These are phyloP conservation scores for Drosophila rellima DNA, from an alignment of 2,888 invertebrate species.

Conservation along the genomic window DNA sequence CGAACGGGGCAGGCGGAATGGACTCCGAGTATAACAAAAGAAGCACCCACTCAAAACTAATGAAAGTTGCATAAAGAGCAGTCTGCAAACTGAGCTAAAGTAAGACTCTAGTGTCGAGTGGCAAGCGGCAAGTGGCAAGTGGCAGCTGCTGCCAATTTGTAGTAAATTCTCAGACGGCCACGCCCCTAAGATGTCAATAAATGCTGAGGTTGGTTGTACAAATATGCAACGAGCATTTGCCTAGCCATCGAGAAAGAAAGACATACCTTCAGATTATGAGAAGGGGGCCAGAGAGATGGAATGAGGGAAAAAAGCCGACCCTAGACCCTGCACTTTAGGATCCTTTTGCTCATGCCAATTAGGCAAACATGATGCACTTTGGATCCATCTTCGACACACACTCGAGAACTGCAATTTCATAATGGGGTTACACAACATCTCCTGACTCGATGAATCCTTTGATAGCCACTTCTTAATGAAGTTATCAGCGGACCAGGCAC, in stretches of 20 bases:
- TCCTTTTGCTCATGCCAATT: conserved; percentile 56
- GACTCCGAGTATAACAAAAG: conserved; percentile 36
- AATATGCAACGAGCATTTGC: conserved; percentile 60
- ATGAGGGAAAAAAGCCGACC: conserved; percentile 15
- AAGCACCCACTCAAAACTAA: conserved; percentile 66
- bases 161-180: conserved; percentile 73
- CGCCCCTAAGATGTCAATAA: conserved; percentile 78
- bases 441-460: background rate
- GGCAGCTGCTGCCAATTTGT: conserved; percentile 66
- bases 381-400: conserved; percentile 10
- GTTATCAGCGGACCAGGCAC: conserved; percentile 51
- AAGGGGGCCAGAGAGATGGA: background rate
- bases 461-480: conserved; percentile 59
- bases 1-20: background rate
- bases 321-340: conserved; percentile 34
- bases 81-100: conserved; percentile 38
- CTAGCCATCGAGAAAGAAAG: conserved; percentile 36
- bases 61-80: conserved; percentile 63
- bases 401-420: background rate
- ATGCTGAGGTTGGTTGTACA: conserved; percentile 54
- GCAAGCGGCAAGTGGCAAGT: conserved; percentile 30
- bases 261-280: conserved; percentile 32
- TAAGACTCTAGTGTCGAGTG: conserved; percentile 43
- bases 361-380: conserved; percentile 64
- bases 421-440: background rate